Percentiles rank a stretch among this genome's conserved stretches.
phyloP scores from a whole-genome alignment of 2,113 vertebrate genomes.

The Sinocyclocheilus anshuiensis region DNA sequence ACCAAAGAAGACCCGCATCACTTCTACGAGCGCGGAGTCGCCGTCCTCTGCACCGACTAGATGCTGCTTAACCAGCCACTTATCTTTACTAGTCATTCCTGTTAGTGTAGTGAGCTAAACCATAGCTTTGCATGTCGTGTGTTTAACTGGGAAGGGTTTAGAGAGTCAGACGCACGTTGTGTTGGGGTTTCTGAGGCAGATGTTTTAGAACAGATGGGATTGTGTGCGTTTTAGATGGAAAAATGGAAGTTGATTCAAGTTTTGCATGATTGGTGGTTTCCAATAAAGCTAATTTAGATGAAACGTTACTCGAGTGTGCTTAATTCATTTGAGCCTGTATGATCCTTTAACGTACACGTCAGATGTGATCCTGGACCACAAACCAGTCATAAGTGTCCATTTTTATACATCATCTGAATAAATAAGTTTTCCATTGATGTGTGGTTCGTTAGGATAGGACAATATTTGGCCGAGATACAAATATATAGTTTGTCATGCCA shows the following conservation, averaged over 20 bases:
- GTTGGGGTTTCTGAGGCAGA: neutral
- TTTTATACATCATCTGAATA: too few species aligned
- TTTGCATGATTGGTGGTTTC: conserved; percentile 53
- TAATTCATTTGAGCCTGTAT: too few species aligned
- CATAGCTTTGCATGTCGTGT: neutral
- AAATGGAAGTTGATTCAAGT: conserved; percentile 51
- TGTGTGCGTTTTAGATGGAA: conserved; percentile 69
- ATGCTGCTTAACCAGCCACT: neutral
- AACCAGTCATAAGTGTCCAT: neutral
- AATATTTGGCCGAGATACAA: too few species aligned
- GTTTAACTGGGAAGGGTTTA: conserved; percentile 52
- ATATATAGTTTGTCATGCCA: too few species aligned
- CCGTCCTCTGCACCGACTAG: conserved; percentile 92
- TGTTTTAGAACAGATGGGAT: conserved; percentile 41
- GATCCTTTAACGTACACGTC: too few species aligned
- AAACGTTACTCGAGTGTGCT: too few species aligned
- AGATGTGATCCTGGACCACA: too few species aligned
- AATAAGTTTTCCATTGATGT: too few species aligned
- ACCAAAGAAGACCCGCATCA: conserved; percentile 94
- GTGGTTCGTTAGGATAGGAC: too few species aligned
- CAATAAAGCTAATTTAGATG: neutral
- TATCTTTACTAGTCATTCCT: conserved; percentile 34
- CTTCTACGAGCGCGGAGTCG: conserved; percentile 97
- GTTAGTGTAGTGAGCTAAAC: conserved; percentile 15
- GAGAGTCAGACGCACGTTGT: conserved; percentile 64